Percentiles rank a stretch among this genome's conserved stretches.
These are phyloP conservation scores for Chiridota heheva DNA, from an alignment of 35 echinoderm and acorn worm species.

Conservation along the genomic window DNA sequence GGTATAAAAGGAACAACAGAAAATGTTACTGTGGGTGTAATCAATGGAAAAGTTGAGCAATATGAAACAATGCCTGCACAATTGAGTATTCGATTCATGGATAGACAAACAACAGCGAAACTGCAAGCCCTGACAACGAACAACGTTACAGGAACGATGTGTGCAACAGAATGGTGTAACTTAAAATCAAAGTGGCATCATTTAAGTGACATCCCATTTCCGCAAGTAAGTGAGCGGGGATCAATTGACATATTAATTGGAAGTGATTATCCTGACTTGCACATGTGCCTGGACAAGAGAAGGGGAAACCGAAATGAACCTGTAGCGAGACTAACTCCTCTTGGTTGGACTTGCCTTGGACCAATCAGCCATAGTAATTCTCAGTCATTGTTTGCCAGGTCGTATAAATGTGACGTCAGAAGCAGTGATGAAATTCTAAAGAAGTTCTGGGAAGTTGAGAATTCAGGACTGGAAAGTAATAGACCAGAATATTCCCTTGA, in stretches of 20 bases:
- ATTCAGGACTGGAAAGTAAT: background rate
- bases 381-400: background rate
- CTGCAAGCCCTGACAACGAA: constrained; percentile 37
- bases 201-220: constrained; percentile 17
- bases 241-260: constrained; percentile 4
- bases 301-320: constrained; percentile 2
- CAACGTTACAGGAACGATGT: constrained; percentile 24
- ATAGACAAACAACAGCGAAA: constrained; percentile 27
- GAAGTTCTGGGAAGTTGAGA: constrained; percentile 14
- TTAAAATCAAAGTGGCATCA: constrained; percentile 32
- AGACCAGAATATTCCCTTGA: background rate
- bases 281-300: background rate
- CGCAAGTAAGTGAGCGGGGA: constrained; percentile 1
- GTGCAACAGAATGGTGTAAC: constrained; percentile 30
- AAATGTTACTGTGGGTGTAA: background rate
- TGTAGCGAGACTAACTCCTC: background rate
- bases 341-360: constrained; percentile 38
- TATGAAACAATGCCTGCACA: constrained; percentile 51
- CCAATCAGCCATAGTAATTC: background rate
- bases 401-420: background rate
- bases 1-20: constrained; percentile 1
- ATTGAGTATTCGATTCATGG: background rate
- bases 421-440: background rate
- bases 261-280: constrained; percentile 16
- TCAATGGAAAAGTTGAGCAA: constrained; percentile 20